phyloP scores from a whole-genome alignment of 2,888 invertebrate species.

The Tipula vernalis region DNA sequence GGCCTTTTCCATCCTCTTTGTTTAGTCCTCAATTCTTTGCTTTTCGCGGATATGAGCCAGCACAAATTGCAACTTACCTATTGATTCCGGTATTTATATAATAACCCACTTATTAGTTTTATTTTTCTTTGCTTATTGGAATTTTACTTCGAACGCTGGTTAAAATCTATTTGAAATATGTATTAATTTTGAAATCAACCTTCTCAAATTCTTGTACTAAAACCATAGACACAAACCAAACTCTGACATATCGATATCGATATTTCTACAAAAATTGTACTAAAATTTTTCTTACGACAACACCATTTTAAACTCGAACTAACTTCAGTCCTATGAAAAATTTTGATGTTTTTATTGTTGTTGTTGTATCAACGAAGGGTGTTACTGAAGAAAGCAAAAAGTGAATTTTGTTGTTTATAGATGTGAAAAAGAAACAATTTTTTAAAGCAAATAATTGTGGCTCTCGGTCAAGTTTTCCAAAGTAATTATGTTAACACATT shows the following conservation, averaged over 20 bases:
- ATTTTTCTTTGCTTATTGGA: too few species aligned
- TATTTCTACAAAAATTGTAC: background rate
- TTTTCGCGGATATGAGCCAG: too few species aligned
- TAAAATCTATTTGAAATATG: too few species aligned
- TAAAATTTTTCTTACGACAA: background rate
- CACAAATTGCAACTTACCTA: too few species aligned
- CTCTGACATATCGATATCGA: background rate
- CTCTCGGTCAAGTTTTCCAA: background rate
- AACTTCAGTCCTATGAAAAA: background rate
- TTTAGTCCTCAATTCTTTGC: too few species aligned
- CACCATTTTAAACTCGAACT: background rate
- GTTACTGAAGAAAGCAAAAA: background rate
- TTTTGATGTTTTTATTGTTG: background rate
- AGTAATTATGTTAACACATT: slow-evolving; percentile 13
- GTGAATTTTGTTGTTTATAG: background rate
- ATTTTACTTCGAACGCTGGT: too few species aligned
- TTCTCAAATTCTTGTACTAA: background rate
- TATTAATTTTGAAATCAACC: too few species aligned
- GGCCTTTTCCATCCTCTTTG: too few species aligned
- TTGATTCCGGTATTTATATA: too few species aligned
- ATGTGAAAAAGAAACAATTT: background rate
- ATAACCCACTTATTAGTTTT: too few species aligned
- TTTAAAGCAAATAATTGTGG: background rate
- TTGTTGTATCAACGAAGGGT: background rate
- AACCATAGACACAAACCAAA: background rate